phyloP scores from a whole-genome alignment of 2,888 invertebrate species.

The Drosophila merina region DNA sequence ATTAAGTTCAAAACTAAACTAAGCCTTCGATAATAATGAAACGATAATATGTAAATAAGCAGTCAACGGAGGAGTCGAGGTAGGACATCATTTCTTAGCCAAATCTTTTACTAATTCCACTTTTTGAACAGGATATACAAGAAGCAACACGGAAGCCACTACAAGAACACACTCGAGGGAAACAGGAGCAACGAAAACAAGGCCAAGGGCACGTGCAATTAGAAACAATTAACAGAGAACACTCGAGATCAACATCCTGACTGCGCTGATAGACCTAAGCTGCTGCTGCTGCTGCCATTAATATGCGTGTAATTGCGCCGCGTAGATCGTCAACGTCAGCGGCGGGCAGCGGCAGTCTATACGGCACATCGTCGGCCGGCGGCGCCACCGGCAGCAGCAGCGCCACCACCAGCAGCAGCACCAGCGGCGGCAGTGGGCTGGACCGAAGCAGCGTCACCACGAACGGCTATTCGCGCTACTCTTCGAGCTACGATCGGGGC shows the following conservation, averaged over 20 bases:
- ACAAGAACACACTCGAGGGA: neutral
- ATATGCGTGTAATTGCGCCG: slow-evolving; percentile 85
- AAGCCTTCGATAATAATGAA: slow-evolving; percentile 57
- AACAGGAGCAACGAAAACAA: neutral
- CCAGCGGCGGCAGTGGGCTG: slow-evolving; percentile 39
- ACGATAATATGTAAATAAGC: slow-evolving; percentile 32
- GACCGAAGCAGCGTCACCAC: slow-evolving; percentile 50
- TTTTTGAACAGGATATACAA: neutral
- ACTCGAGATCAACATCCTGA: slow-evolving; percentile 11
- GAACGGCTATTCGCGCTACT: slow-evolving; percentile 77
- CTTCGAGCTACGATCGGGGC: slow-evolving; percentile 76
- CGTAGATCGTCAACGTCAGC: slow-evolving; percentile 83
- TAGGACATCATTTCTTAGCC: neutral
- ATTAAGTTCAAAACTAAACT: slow-evolving; percentile 38
- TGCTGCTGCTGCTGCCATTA: slow-evolving; percentile 64
- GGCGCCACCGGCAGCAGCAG: slow-evolving; percentile 65
- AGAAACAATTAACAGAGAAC: slow-evolving; percentile 42
- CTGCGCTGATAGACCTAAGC: slow-evolving; percentile 56
- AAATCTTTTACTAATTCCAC: neutral
- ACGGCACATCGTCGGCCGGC: slow-evolving; percentile 82
- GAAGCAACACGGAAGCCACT: neutral
- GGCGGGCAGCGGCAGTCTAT: slow-evolving; percentile 83
- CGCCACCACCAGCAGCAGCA: slow-evolving; percentile 78
- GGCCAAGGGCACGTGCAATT: slow-evolving; percentile 1
- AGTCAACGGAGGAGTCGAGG: slow-evolving; percentile 9